These are phyloP conservation scores for Drosophila nikananu DNA, from an alignment of 1,140 invertebrate genomes.

Conservation along the genomic window DNA sequence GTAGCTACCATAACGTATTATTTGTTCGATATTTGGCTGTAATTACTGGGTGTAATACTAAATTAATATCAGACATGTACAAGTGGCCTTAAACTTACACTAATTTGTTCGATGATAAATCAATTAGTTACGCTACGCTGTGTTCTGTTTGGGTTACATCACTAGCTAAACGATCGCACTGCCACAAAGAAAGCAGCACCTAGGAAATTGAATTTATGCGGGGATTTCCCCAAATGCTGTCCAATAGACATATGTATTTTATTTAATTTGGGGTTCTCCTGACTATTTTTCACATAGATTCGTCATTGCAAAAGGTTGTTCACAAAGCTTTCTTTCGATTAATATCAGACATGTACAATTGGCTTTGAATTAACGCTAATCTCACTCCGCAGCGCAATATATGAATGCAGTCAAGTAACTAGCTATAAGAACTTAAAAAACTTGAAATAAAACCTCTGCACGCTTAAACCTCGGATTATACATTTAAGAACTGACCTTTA, in stretches of 20 bases:
- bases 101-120: not conserved
- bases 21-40: not conserved
- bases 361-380: not conserved
- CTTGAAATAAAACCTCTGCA: not conserved
- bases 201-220: not conserved
- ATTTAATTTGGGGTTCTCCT: no score
- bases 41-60: not conserved
- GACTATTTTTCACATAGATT: no score
- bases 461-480: no score
- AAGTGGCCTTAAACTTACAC: not conserved
- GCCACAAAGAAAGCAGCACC: no score
- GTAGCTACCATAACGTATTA: not conserved
- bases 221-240: no score
- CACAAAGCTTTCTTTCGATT: no score
- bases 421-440: not conserved
- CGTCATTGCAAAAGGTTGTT: no score
- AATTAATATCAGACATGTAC: not conserved
- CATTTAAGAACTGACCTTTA: no score
- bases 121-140: conserved; percentile 2
- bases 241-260: no score
- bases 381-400: not conserved
- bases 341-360: not conserved
- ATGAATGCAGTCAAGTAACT: not conserved
- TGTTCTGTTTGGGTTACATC: not conserved
- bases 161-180: not conserved